Evolutionary conservation across 2,113 vertebrate species (phyloP).

Genomic region (Actenoides hombroni): DNA sequence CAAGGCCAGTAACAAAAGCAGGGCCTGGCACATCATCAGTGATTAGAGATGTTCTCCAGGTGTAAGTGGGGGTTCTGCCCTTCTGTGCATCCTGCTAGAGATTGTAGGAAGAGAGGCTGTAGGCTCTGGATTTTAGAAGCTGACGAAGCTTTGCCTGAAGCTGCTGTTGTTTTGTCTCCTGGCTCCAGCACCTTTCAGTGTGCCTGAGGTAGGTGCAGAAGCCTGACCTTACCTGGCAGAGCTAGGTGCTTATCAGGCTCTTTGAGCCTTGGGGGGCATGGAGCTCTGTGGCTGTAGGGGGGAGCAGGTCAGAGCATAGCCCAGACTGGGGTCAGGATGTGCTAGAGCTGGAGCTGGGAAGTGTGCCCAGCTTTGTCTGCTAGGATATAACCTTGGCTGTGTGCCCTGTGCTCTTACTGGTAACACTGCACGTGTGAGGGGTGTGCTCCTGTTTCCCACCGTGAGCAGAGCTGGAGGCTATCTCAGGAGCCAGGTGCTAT

Average conservation of each 20-base stretch:
- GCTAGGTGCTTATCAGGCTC: no score
- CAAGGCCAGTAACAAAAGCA: not conserved
- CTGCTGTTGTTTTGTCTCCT: fast-evolving
- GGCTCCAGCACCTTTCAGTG: fast-evolving
- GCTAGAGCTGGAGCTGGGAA: not conserved
- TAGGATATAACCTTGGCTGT: fast-evolving
- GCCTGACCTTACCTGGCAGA: fast-evolving
- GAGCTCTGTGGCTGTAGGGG: fast-evolving
- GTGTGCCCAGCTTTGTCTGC: no score
- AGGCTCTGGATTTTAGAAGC: not conserved
- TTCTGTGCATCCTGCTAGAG: no score
- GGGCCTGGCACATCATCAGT: fast-evolving
- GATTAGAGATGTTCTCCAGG: fast-evolving
- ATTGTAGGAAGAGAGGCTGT: no score
- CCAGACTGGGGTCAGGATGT: no score
- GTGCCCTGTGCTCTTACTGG: not conserved
- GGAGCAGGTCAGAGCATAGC: not conserved
- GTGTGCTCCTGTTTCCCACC: fast-evolving
- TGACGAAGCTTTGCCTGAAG: fast-evolving
- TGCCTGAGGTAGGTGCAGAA: fast-evolving
- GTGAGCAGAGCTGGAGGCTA: no score
- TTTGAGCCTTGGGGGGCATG: fast-evolving
- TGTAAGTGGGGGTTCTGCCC: not conserved
- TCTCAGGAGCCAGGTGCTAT: not conserved
- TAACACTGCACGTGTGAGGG: fast-evolving